These are phyloP conservation scores for Asbolus verrucosus DNA, from an alignment of 1,140 invertebrate species.

Conservation along the genomic window DNA sequence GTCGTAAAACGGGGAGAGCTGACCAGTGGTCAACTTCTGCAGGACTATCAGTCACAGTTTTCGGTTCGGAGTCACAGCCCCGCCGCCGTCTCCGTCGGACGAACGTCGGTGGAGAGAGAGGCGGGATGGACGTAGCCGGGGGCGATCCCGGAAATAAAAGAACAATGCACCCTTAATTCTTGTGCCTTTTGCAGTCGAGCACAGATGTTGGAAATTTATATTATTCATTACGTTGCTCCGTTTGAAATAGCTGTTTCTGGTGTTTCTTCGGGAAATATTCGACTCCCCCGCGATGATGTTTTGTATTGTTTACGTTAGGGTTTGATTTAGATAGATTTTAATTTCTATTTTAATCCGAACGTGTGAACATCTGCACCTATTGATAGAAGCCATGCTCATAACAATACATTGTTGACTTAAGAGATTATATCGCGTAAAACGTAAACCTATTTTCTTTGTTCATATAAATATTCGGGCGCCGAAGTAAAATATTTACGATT, in stretches of 20 bases:
- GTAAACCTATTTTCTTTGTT: slow-evolving; percentile 43
- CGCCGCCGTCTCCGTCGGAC: slow-evolving; percentile 12
- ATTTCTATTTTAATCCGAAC: slow-evolving; percentile 54
- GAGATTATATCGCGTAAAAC: slow-evolving; percentile 48
- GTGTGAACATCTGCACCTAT: slow-evolving; percentile 54
- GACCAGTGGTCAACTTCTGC: slow-evolving; percentile 57
- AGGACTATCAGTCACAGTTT: slow-evolving; percentile 35
- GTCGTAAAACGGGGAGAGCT: slow-evolving; percentile 54
- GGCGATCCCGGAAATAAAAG: slow-evolving; percentile 57
- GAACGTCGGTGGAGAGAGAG: slow-evolving; percentile 9
- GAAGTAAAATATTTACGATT: slow-evolving; percentile 44
- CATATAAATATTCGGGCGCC: slow-evolving; percentile 47
- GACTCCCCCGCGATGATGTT: slow-evolving; percentile 33
- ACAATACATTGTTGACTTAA: slow-evolving; percentile 49
- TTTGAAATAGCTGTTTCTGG: slow-evolving; percentile 30
- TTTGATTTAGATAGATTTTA: slow-evolving; percentile 43
- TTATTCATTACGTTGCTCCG: slow-evolving; percentile 56
- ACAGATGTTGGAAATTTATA: slow-evolving; percentile 59
- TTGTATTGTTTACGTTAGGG: slow-evolving; percentile 29
- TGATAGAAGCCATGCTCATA: slow-evolving; percentile 47
- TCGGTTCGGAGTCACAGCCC: slow-evolving; percentile 10
- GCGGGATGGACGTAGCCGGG: slow-evolving; percentile 10
- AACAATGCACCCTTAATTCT: slow-evolving; percentile 56
- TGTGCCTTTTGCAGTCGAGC: slow-evolving; percentile 58
- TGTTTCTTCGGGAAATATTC: slow-evolving; percentile 26